Evolutionary conservation across 2,113 vertebrate species (phyloP), one percentile per base, ranked within the genome.

Genomic region (Brienomyrus longianalis): DNA sequence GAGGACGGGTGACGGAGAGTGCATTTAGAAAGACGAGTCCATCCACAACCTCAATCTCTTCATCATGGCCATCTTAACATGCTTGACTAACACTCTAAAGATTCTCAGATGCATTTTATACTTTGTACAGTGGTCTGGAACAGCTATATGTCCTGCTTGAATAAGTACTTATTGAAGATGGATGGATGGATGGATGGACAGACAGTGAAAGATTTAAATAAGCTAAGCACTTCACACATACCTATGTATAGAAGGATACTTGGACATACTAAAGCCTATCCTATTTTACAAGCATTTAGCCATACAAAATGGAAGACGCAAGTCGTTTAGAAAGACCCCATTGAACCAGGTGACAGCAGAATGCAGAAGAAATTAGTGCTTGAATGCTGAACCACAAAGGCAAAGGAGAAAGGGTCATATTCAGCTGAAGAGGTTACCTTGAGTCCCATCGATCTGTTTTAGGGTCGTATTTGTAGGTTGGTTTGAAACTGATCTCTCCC

Each of bases 381-480:
- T 48, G 23, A 4, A 13, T 27, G n/a, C 50, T 54, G 47, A 86
- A 86, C n/a, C n/a, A 19, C 9, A 45, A 13, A 35, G 13, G 35
- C 70, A 10, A 50, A 43, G 3, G 13, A 39, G 31, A 21, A 52
- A 23, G 87, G 39, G 39, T 50, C 59, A 74, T 43, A 27, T 2
- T 45, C 21, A n/a, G 83, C 6, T 11, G 3, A 48, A 47, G 83
- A 84, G 35, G 31, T 91, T 97, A 99, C 98, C 98, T 99, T 87
- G 98, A 98, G 95, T 99, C 98, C 98, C 98, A 99, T 89, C 96
- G 95, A 90, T 99, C 97, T 19, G 98, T 98, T 96, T 98, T 99
- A 48, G 98, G 95, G 93, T 99, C 98, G 6, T 97, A 99, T 92
- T 99, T 99, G 89, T 99, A 99, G 0, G 98, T 99, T 83, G 98